Evolutionary conservation across 2,797 vertebrate genomes (phyloP).

Genomic region (Trematomus bernacchii): DNA sequence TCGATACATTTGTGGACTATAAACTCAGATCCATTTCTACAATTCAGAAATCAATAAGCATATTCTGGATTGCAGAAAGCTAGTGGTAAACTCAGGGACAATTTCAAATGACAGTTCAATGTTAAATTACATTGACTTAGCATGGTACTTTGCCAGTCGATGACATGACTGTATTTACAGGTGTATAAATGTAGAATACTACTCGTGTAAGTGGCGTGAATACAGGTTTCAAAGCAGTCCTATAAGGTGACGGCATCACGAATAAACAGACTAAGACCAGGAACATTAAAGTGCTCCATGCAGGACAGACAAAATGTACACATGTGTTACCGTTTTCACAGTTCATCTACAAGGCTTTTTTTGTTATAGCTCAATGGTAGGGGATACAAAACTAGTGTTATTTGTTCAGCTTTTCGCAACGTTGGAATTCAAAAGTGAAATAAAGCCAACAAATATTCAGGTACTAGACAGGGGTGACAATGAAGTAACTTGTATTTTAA

Average conservation of each 20-base stretch:
- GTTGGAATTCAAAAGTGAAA: constrained; percentile 38
- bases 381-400: constrained; percentile 51
- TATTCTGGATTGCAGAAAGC: constrained; percentile 29
- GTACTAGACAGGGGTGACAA: constrained; percentile 57
- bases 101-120: constrained; percentile 26
- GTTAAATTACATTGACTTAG: constrained; percentile 39
- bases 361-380: constrained; percentile 33
- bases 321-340: constrained; percentile 67
- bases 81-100: constrained; percentile 40
- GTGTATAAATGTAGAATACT: constrained; percentile 48
- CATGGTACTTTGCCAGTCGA: constrained; percentile 17
- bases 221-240: constrained; percentile 64
- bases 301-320: constrained; percentile 84
- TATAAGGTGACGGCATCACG: constrained; percentile 72
- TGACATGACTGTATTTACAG: constrained; percentile 71
- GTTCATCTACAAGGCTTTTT: constrained; percentile 62
- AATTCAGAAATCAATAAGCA: constrained; percentile 37
- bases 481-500: constrained; percentile 46
- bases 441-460: constrained; percentile 54
- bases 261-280: constrained; percentile 77
- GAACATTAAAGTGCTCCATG: constrained; percentile 87
- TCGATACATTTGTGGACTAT: constrained; percentile 43
- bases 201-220: constrained; percentile 46
- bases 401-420: constrained; percentile 50
- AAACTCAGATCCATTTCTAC: constrained; percentile 41